phyloP scores from a whole-genome alignment of 2,797 vertebrate genomes.

The Chrosomus eos region DNA sequence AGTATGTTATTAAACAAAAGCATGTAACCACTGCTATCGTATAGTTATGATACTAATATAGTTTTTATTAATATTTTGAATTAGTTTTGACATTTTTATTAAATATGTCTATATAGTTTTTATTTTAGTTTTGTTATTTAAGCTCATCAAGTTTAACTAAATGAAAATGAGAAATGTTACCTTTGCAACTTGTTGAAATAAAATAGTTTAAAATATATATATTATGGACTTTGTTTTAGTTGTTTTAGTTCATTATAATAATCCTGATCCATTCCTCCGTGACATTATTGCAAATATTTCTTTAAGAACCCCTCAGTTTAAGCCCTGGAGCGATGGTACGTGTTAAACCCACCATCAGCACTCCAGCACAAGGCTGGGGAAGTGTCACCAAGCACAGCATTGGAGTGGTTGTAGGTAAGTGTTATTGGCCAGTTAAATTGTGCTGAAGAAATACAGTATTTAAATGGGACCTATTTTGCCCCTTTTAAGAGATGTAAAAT shows the following conservation, averaged over 20 bases:
- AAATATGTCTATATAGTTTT: too few species aligned
- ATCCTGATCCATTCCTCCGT: not conserved
- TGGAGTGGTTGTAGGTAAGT: conserved; percentile 14
- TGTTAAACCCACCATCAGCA: conserved; percentile 18
- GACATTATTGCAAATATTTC: not conserved
- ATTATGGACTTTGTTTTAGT: too few species aligned
- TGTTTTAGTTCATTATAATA: not conserved
- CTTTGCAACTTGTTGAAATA: too few species aligned
- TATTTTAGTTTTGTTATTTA: too few species aligned
- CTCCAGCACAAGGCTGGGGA: conserved; percentile 10
- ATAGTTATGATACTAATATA: too few species aligned
- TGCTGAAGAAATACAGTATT: not conserved
- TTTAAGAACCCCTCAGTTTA: not conserved
- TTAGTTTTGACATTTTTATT: not conserved
- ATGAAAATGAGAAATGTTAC: too few species aligned
- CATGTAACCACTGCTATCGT: not conserved
- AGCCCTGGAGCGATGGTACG: not conserved
- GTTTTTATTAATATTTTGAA: not conserved
- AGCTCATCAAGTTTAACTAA: too few species aligned
- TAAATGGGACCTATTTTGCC: not conserved
- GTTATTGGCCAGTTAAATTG: not conserved
- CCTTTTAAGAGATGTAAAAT: too few species aligned
- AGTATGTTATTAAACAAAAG: not conserved
- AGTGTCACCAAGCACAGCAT: conserved; percentile 4
- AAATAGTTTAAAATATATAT: too few species aligned